Percentiles rank a stretch among this genome's conserved stretches.
phyloP scores from a whole-genome alignment of 2,888 invertebrate species.

The Furcula furcula region DNA sequence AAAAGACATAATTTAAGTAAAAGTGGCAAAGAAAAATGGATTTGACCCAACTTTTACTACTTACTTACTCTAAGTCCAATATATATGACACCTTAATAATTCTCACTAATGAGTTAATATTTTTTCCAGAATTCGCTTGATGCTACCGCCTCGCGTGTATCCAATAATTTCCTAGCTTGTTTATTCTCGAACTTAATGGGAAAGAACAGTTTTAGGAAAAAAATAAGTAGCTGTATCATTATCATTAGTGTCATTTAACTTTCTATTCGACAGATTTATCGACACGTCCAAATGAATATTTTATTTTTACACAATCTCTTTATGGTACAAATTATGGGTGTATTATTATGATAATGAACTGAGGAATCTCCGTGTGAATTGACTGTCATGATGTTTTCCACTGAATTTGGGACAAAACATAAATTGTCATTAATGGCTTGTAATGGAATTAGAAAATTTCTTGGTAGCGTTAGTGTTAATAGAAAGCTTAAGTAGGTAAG shows the following conservation, averaged over 20 bases:
- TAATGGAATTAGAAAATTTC: constrained; percentile 9
- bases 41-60: no score
- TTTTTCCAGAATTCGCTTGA: not conserved
- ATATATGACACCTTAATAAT: not conserved
- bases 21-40: no score
- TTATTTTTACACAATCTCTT: constrained; percentile 28
- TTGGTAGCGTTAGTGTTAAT: not conserved
- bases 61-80: not conserved
- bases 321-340: constrained; percentile 31
- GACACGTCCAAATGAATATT: constrained; percentile 13
- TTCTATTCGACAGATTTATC: constrained; percentile 34
- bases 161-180: not conserved
- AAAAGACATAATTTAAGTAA: not conserved
- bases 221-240: constrained; percentile 16
- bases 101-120: constrained; percentile 2
- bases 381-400: constrained; percentile 28
- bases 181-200: constrained; percentile 7
- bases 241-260: constrained; percentile 19
- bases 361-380: constrained; percentile 45
- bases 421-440: constrained; percentile 28
- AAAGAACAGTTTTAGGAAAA: constrained; percentile 18
- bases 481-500: not conserved
- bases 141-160: constrained; percentile 1
- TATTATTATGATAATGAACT: constrained; percentile 32
- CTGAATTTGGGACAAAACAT: constrained; percentile 32